Percentiles rank a stretch among this genome's conserved stretches.
phyloP scores from a whole-genome alignment of 2,797 vertebrate genomes.

The Eupleurogrammus muticus region DNA sequence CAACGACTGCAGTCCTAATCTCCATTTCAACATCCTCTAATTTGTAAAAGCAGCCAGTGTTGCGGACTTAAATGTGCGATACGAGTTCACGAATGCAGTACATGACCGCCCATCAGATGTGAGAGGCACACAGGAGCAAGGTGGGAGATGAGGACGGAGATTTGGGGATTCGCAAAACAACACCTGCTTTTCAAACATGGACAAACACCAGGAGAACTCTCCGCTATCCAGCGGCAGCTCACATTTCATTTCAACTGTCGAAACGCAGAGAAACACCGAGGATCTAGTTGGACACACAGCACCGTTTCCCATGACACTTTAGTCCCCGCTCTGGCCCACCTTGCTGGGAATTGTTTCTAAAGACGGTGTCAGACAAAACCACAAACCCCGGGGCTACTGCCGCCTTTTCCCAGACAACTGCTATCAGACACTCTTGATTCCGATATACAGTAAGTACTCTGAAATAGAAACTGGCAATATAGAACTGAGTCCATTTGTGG shows the following conservation, averaged over 20 bases:
- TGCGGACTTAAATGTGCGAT: slow-evolving; percentile 35
- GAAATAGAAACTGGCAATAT: slow-evolving; percentile 81
- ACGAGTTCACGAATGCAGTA: slow-evolving; percentile 40
- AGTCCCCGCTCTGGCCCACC: slow-evolving; percentile 72
- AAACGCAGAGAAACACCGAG: slow-evolving; percentile 70
- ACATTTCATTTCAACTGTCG: slow-evolving; percentile 71
- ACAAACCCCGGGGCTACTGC: slow-evolving; percentile 78
- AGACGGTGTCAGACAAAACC: slow-evolving; percentile 84
- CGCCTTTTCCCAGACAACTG: slow-evolving; percentile 83
- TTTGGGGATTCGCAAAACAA: slow-evolving; percentile 79
- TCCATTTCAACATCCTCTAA: slow-evolving; percentile 37
- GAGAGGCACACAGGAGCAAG: slow-evolving; percentile 55
- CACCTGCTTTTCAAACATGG: slow-evolving; percentile 76
- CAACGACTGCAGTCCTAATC: slow-evolving; percentile 21
- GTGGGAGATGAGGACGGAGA: slow-evolving; percentile 78
- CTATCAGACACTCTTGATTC: slow-evolving; percentile 85
- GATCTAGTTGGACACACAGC: slow-evolving; percentile 79
- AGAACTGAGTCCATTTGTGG: slow-evolving; percentile 78
- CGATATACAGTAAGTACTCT: slow-evolving; percentile 74
- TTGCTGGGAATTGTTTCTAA: slow-evolving; percentile 85
- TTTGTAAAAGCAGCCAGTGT: slow-evolving; percentile 10
- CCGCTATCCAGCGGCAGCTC: slow-evolving; percentile 47
- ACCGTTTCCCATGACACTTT: slow-evolving; percentile 81
- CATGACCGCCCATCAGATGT: slow-evolving; percentile 55
- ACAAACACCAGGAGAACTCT: slow-evolving; percentile 58